Base-by-base conservation (phyloP, 2,888 invertebrate genomes). In the Nysson spinosus region DNA sequence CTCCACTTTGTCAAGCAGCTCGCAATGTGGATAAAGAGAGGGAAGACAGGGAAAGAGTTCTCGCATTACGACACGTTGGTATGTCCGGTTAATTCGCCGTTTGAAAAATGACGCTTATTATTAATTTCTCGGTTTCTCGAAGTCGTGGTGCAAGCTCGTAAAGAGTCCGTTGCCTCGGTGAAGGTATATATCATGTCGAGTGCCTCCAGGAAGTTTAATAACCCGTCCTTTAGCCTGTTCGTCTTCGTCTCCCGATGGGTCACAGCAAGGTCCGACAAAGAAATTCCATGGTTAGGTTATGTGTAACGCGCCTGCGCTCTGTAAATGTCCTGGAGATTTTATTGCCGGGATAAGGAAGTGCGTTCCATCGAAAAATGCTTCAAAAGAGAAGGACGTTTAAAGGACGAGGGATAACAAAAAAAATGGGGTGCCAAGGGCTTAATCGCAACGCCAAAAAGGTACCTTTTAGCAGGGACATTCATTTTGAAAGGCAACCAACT, bases 271-370 rank as follows among this genome's bases (percentile, higher is more conserved):
- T 49, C 77, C 82, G 83, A 82, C 82, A 81, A 82, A 82, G 81
- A 80, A 79, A 83, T 82, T 84, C 57, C 83, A 79, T 77, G 65
- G 75, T 70, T 76, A 75, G 81, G 81, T 83, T 80, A 79, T 78
- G 75, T 61, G 77, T 78, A 77, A 78, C 77, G 67, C 68, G 69
- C 69, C 69, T 66, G 43, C 37, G 32, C 12, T 32, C 24, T 11
- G 32, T 11, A 12, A 43, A 1, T 39, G 72, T 55, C 61, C 60
- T n/a, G n/a, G 63, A 75, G 75, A 76, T 78, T 80, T 80, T 76
- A 77, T 58, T 52, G 65, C 60, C 54, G 24, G 62, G 62, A 70
- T 66, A 57, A 72, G 55, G 51, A 49, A 60, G 35, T 19, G 14
- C 16, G 11, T 0, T 30, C 34, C 5, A n/a, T 7, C 51, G 35